Evolutionary conservation across 2,113 vertebrate genomes (phyloP).

Genomic region (Pomatostomus ruficeps): DNA sequence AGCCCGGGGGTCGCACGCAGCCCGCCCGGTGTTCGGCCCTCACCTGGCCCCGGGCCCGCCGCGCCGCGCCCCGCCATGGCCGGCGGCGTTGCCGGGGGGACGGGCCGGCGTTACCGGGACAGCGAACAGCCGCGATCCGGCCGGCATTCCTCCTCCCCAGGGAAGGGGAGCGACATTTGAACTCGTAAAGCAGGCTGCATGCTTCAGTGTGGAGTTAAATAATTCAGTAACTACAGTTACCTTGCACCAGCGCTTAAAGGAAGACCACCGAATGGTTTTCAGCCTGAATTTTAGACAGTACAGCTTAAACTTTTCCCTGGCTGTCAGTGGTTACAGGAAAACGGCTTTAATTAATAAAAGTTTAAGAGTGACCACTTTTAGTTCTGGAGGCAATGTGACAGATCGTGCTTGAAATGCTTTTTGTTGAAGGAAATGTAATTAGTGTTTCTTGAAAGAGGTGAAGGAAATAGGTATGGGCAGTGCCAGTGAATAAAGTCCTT

Average conservation of each 20-base stretch:
- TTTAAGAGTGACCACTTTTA: not conserved
- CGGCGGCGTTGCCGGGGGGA: constrained; percentile 2
- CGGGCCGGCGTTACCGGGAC: not conserved
- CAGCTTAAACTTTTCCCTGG: not conserved
- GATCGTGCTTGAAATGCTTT: not conserved
- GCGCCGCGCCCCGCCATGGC: not conserved
- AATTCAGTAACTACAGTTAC: not conserved
- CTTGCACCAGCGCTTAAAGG: not conserved
- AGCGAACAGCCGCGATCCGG: not conserved
- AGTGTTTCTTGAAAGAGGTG: not conserved
- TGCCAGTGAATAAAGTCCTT: not conserved
- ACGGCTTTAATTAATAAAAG: not conserved
- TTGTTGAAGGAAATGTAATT: not conserved
- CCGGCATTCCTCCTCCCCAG: rapidly evolving
- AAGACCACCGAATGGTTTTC: not conserved
- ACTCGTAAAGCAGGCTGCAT: rapidly evolving
- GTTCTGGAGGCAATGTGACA: not conserved
- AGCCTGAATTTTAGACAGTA: not conserved
- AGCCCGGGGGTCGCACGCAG: not conserved
- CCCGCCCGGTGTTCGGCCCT: not conserved
- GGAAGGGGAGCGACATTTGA: not conserved
- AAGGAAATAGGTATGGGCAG: not conserved
- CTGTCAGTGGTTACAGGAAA: not conserved
- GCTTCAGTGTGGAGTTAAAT: not conserved
- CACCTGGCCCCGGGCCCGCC: not conserved